Evolutionary conservation across 2,888 invertebrate species (phyloP).

Genomic region (Branchipolynoe longqiensis): DNA sequence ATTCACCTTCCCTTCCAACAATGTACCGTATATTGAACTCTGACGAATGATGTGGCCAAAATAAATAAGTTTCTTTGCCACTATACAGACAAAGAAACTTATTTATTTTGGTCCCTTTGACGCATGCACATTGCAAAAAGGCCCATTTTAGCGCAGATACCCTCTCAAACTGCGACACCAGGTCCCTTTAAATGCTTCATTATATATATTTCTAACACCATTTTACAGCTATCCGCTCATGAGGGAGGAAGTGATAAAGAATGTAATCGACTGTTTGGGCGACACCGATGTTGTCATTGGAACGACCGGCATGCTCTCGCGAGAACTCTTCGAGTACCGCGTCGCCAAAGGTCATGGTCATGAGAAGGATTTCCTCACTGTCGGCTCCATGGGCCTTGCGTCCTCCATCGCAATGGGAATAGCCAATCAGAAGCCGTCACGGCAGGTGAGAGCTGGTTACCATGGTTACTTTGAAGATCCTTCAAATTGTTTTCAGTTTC

Average conservation of each 20-base stretch:
- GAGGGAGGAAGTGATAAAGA: conserved; percentile 80
- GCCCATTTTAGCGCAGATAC: no score
- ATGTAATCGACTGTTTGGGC: conserved; percentile 76
- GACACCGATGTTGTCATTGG: conserved; percentile 81
- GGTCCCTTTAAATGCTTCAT: no score
- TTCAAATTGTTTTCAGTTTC: no score
- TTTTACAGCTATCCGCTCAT: conserved; percentile 68
- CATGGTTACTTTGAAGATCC: no score
- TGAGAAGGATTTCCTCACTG: conserved; percentile 82
- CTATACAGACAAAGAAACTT: no score
- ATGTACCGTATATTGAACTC: no score
- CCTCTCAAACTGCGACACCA: no score
- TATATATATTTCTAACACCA: not conserved
- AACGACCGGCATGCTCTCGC: conserved; percentile 82
- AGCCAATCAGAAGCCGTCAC: conserved; percentile 79
- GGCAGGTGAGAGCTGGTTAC: conserved; percentile 76
- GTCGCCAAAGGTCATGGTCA: conserved; percentile 79
- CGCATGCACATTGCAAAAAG: no score
- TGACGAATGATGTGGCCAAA: no score
- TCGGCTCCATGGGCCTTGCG: conserved; percentile 83
- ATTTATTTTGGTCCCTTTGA: no score
- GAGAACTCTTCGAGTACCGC: conserved; percentile 82
- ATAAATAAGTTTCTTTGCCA: no score
- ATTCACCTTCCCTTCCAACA: no score
- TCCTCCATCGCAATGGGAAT: conserved; percentile 82